phyloP scores from a whole-genome alignment of 2,888 invertebrate species.

The Campoletis raptor region DNA sequence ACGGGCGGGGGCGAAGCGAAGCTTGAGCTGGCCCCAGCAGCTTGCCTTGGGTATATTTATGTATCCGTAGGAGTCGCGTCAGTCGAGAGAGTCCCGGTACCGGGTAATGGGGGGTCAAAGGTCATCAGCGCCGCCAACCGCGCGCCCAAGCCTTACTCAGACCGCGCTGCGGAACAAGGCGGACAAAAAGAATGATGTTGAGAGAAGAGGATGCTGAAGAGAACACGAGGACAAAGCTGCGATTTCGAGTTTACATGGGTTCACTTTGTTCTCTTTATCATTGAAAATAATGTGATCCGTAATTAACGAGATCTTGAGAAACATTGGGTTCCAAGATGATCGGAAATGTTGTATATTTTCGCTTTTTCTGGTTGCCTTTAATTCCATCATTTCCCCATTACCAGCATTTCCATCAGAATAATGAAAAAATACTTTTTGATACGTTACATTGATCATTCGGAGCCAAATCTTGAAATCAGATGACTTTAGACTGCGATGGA shows the following conservation, averaged over 20 bases:
- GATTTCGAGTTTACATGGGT: slow-evolving; percentile 27
- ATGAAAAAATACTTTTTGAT: not conserved
- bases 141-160: slow-evolving; percentile 74
- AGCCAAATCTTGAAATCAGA: not conserved
- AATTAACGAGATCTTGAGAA: not conserved
- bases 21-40: slow-evolving; percentile 61
- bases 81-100: slow-evolving; percentile 80
- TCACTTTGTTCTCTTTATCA: slow-evolving; percentile 2
- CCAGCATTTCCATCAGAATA: not conserved
- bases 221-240: slow-evolving; percentile 47
- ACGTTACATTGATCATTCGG: not conserved
- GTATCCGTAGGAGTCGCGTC: slow-evolving; percentile 82
- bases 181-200: slow-evolving; percentile 41
- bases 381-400: not conserved
- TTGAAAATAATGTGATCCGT: not conserved
- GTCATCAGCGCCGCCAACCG: slow-evolving; percentile 83
- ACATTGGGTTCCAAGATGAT: not conserved
- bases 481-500: not conserved
- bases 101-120: slow-evolving; percentile 84
- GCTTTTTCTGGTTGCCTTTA: not conserved
- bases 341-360: not conserved
- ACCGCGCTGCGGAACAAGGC: slow-evolving; percentile 62
- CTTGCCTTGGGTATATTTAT: slow-evolving; percentile 76
- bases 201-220: slow-evolving; percentile 23
- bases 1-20: slow-evolving; percentile 68